phyloP scores from a whole-genome alignment of 2,888 invertebrate genomes.

The Ophioninae sp. region DNA sequence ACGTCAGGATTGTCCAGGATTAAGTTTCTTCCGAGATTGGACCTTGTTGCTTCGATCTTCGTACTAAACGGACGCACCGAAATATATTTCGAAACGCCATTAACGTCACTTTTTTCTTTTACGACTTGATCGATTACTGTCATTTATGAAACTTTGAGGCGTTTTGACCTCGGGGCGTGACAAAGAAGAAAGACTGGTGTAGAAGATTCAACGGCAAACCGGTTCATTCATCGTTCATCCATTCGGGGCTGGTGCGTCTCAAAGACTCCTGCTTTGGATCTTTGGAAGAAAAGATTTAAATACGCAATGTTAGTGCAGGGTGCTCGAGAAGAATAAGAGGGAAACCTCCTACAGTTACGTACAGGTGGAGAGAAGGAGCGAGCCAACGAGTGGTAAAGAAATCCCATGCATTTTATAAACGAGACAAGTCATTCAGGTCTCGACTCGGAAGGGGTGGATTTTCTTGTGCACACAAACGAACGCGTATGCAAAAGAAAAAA shows the following conservation, averaged over 20 bases:
- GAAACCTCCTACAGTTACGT: conserved; percentile 10
- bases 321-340: conserved; percentile 2
- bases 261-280: conserved; percentile 11
- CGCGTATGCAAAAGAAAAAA: conserved; percentile 9
- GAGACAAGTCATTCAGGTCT: conserved; percentile 74
- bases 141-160: conserved; percentile 52
- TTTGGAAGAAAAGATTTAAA: conserved; percentile 31
- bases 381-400: conserved; percentile 67
- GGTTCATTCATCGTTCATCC: conserved; percentile 75
- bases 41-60: not conserved
- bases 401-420: conserved; percentile 80
- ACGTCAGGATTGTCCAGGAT: not conserved
- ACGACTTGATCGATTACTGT: conserved; percentile 35
- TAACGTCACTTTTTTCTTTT: not conserved
- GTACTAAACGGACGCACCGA: not conserved
- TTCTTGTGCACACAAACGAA: conserved; percentile 12
- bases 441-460: conserved; percentile 71
- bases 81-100: not conserved
- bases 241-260: not conserved
- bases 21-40: not conserved
- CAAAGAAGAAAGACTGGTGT: not conserved
- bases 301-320: conserved; percentile 7
- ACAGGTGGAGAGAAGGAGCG: conserved; percentile 16
- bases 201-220: conserved; percentile 70
- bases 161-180: not conserved